Evolutionary conservation across 2,797 vertebrate genomes (phyloP), one percentile per base, ranked within the genome.

Genomic region (Clarias fuscus): DNA sequence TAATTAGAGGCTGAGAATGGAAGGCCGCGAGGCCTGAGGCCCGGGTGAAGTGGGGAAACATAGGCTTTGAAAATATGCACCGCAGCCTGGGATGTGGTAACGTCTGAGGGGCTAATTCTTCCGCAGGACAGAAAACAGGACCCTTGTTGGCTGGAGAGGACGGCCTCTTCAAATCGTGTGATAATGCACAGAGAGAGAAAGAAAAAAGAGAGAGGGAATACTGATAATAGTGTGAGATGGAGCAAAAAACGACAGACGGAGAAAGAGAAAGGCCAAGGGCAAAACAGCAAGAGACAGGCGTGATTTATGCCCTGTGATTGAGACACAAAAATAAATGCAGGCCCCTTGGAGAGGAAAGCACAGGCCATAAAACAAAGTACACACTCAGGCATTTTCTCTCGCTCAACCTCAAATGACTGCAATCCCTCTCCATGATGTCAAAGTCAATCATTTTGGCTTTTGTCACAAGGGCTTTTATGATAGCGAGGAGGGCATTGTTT

Each of bases 71-170:
- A 95, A 93, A 90, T 92, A 67, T 86, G 91, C 89, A 92, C 95
- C 94, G 84, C 95, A 95, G 94, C 93, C 93, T 94, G 92, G 91
- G 91, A 94, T 95, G 95, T 94, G 95, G 95, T 96, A 93, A 95
- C 92, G 95, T 96, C 94, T 96, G 94, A 92, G 93, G 91, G 92
- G 83, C 92, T 95, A 95, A 95, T 95, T 95, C 95, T 96, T 95
- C 95, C 95, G 94, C 93, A 93, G 89, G 92, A 92, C 91, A 92
- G 91, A 93, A 93, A 94, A 90, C 91, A 88, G 91, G 92, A 91
- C 92, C 91, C 91, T 88, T 88, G 73, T 90, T 10, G 79, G 87
- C 91, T 91, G 92, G 91, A 92, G 91, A 30, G 33, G 78, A 93
- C 89, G 83, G 93, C 91, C 93, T 91, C 92, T 92, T 93, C 91